These are phyloP conservation scores for Ichneumoninae sp. DNA, from an alignment of 2,888 invertebrate species.

Conservation along the genomic window DNA sequence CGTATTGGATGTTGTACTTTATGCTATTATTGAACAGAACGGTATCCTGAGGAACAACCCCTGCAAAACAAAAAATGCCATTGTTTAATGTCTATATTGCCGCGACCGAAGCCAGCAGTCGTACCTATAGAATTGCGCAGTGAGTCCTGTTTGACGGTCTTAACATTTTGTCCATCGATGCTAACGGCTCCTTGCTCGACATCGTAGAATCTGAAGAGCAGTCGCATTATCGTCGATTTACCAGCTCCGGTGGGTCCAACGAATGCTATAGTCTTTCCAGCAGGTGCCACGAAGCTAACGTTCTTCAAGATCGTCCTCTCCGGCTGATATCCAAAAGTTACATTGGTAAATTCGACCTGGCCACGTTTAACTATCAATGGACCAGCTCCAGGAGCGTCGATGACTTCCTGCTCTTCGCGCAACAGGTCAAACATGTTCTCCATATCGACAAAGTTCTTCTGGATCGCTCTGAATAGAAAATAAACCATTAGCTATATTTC, in stretches of 20 bases:
- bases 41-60: constrained; percentile 98
- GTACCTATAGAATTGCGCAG: constrained; percentile 91
- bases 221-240: constrained; percentile 97
- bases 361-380: constrained; percentile 89
- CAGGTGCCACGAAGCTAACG: constrained; percentile 91
- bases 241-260: constrained; percentile 96
- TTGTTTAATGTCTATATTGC: neutral
- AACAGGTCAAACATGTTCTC: constrained; percentile 99
- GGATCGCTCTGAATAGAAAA: constrained; percentile 91
- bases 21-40: constrained; percentile 97
- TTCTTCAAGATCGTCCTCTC: constrained; percentile 91
- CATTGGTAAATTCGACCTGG: constrained; percentile 94
- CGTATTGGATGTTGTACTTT: constrained; percentile 98
- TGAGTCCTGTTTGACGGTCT: constrained; percentile 93
- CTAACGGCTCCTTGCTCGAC: constrained; percentile 94
- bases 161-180: constrained; percentile 96
- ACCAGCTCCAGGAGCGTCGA: constrained; percentile 92
- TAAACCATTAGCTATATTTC: constrained; percentile 16
- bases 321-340: constrained; percentile 94
- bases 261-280: constrained; percentile 94
- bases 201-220: constrained; percentile 98
- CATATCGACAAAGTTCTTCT: constrained; percentile 99
- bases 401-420: constrained; percentile 93
- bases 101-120: neutral
- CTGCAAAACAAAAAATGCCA: constrained; percentile 67